Percentiles rank a stretch among this genome's conserved stretches.
phyloP scores from a whole-genome alignment of 2,113 vertebrate species.

The Notarius lentiginosus region DNA sequence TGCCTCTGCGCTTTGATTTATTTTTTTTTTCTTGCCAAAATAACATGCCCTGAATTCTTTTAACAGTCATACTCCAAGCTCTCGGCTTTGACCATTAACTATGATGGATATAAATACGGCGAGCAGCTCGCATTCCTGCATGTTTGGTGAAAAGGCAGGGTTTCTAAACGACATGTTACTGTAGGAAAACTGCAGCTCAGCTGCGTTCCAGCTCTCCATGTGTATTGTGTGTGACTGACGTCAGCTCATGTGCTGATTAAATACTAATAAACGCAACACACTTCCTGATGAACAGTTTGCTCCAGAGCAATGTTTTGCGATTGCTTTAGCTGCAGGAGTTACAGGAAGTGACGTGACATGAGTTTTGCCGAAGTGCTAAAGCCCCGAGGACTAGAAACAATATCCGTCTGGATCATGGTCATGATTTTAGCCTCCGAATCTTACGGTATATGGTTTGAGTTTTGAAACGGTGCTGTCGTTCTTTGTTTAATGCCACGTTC shows the following conservation, averaged over 20 bases:
- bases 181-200: background rate
- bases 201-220: background rate
- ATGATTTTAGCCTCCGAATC: background rate
- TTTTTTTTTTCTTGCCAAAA: background rate
- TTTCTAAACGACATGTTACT: background rate
- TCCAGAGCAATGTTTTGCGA: background rate
- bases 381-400: background rate
- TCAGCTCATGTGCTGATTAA: background rate
- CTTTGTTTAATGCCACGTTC: background rate
- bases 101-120: conserved; percentile 7
- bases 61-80: background rate
- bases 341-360: background rate
- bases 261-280: background rate
- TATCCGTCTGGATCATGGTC: background rate
- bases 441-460: background rate
- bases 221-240: background rate
- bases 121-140: background rate
- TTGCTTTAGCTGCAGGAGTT: background rate
- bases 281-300: background rate
- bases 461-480: background rate
- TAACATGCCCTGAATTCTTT: conserved; percentile 26
- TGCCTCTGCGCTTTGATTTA: background rate
- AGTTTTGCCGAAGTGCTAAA: background rate
- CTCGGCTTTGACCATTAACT: background rate
- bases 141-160: background rate